phyloP scores from a whole-genome alignment of 2,888 invertebrate genomes.

The Sclerodermus sp. region DNA sequence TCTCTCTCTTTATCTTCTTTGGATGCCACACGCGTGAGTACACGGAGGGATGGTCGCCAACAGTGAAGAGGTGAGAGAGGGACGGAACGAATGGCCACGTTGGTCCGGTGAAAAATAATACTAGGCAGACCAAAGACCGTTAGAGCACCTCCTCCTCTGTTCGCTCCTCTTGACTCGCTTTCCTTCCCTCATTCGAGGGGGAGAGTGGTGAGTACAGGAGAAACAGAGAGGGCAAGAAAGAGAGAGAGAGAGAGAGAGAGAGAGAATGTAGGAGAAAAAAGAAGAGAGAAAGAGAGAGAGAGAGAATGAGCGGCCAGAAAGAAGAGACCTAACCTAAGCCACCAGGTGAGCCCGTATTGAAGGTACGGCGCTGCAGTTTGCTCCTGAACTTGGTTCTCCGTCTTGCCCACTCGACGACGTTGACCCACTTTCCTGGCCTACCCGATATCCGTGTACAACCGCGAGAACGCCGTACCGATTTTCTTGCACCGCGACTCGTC shows the following conservation, averaged over 20 bases:
- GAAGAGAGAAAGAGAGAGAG: neutral
- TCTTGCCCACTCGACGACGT: slow-evolving; percentile 43
- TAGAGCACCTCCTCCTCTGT: slow-evolving; percentile 32
- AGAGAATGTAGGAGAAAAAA: slow-evolving; percentile 8
- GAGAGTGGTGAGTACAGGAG: slow-evolving; percentile 3
- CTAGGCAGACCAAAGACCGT: slow-evolving; percentile 35
- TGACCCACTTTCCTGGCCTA: slow-evolving; percentile 49
- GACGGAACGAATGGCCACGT: slow-evolving; percentile 28
- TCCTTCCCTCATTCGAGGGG: slow-evolving; percentile 15
- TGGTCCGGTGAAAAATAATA: slow-evolving; percentile 39
- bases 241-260: slow-evolving; percentile 7
- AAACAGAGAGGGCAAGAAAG: slow-evolving; percentile 8
- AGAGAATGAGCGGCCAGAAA: neutral
- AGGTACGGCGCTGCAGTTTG: slow-evolving; percentile 39
- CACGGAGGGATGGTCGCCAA: slow-evolving; percentile 17
- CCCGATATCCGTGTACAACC: slow-evolving; percentile 18
- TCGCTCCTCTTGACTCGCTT: slow-evolving; percentile 9
- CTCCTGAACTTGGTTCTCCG: slow-evolving; percentile 56
- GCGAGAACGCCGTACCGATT: slow-evolving; percentile 15
- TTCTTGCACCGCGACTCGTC: slow-evolving; percentile 7
- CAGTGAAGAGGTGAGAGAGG: slow-evolving; percentile 16
- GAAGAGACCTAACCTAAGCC: slow-evolving; percentile 37
- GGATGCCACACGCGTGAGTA: neutral
- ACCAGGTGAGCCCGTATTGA: slow-evolving; percentile 27
- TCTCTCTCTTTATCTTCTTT: slow-evolving; percentile 10